Percentiles rank a stretch among this genome's conserved stretches.
Conservation (phyloP, 1,140 invertebrate species). For the Stegodyphus dumicola region DNA sequence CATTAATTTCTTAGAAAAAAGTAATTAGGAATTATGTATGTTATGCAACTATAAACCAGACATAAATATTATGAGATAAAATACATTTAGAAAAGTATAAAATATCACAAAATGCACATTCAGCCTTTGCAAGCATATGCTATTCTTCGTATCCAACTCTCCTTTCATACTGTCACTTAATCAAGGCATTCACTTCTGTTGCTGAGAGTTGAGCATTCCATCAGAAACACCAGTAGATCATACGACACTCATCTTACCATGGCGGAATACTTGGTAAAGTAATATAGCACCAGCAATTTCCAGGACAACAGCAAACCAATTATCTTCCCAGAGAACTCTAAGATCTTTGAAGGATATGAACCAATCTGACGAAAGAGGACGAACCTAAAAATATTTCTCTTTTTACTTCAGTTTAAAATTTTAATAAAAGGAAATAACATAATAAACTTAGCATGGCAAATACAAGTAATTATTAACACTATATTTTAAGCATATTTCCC, state of each 20-base stretch:
- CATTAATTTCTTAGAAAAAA: too few species aligned
- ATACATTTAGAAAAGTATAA: too few species aligned
- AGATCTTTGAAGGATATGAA: slow-evolving; percentile 42
- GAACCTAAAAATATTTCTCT: not conserved
- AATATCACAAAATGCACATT: too few species aligned
- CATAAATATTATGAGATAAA: too few species aligned
- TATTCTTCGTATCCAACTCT: too few species aligned
- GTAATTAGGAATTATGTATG: too few species aligned
- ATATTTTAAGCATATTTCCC: too few species aligned
- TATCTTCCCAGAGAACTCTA: slow-evolving; percentile 17
- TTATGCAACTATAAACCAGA: too few species aligned
- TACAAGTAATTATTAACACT: too few species aligned
- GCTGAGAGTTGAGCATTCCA: not conserved
- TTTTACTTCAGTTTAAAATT: not conserved
- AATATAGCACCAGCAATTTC: slow-evolving; percentile 5
- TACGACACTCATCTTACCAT: slow-evolving; percentile 10
- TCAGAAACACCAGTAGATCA: not conserved
- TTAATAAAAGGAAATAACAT: not conserved
- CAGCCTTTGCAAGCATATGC: too few species aligned
- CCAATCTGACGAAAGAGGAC: not conserved
- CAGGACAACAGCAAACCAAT: slow-evolving; percentile 30
- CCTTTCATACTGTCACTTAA: not conserved
- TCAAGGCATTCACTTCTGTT: not conserved
- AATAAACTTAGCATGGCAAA: not conserved
- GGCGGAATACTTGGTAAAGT: not conserved